These are phyloP conservation scores for Spheniscus humboldti DNA, from an alignment of 2,797 vertebrate genomes.

Conservation along the genomic window DNA sequence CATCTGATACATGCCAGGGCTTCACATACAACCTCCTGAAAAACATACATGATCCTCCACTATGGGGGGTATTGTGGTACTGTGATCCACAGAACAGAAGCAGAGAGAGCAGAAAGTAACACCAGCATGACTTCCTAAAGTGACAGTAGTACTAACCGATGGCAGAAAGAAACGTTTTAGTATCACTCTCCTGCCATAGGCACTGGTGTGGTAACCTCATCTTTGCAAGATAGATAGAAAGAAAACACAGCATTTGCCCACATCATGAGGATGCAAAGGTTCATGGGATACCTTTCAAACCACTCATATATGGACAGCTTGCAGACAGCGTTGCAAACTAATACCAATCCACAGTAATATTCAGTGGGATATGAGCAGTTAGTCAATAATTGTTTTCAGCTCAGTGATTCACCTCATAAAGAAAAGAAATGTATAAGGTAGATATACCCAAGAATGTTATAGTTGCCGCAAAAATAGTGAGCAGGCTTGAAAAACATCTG, in stretches of 20 bases:
- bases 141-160: not conserved
- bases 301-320: not conserved
- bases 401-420: not conserved
- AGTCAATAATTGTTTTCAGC: not conserved
- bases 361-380: not conserved
- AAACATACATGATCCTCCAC: not conserved
- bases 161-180: not conserved
- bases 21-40: not conserved
- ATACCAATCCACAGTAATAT: not conserved
- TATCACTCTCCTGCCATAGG: not conserved
- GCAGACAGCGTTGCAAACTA: not conserved
- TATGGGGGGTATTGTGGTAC: no score
- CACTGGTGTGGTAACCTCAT: not conserved
- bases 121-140: not conserved
- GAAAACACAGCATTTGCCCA: not conserved
- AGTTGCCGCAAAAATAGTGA: not conserved
- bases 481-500: not conserved
- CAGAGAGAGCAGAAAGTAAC: not conserved
- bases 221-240: not conserved
- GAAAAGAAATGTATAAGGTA: not conserved
- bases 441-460: not conserved
- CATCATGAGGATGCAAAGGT: not conserved
- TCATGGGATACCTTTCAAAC: not conserved
- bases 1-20: not conserved
- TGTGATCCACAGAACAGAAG: not conserved